Conservation (phyloP, 1,140 invertebrate genomes). For the Orussus abietinus region DNA sequence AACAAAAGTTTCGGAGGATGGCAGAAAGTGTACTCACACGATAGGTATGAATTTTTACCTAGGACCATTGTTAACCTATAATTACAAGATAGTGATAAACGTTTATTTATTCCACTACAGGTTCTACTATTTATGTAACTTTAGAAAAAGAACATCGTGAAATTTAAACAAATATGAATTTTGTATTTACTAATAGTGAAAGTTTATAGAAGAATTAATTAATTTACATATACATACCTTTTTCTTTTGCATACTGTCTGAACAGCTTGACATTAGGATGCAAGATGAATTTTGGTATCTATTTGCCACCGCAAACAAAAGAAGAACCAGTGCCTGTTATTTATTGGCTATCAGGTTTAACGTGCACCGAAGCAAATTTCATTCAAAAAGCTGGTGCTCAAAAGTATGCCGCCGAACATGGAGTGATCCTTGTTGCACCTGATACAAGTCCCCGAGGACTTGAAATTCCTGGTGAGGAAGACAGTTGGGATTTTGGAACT, state of each 20-base stretch:
- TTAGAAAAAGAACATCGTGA: too few relatives aligned
- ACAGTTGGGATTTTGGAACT: conserved; percentile 89
- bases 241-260: too few relatives aligned
- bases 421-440: conserved; percentile 83
- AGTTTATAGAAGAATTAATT: too few relatives aligned
- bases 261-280: conserved; percentile 71
- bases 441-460: conserved; percentile 93
- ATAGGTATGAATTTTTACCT: too few relatives aligned
- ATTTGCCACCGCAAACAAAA: conserved; percentile 75
- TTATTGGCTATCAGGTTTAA: conserved; percentile 92
- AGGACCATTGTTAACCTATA: too few relatives aligned
- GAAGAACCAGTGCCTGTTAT: conserved; percentile 71
- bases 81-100: too few relatives aligned
- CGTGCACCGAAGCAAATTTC: conserved; percentile 95
- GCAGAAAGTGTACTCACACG: conserved; percentile 83
- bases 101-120: too few relatives aligned
- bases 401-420: conserved; percentile 76
- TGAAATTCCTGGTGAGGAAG: conserved; percentile 85
- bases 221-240: neutral
- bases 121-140: too few relatives aligned
- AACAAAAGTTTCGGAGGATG: conserved; percentile 76
- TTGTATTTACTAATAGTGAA: too few relatives aligned
- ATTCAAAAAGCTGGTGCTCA: conserved; percentile 94
- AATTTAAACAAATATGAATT: too few relatives aligned
- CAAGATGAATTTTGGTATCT: conserved; percentile 91